Base-by-base conservation (phyloP, 2,888 invertebrate genomes). In the Saturnia japonica region DNA sequence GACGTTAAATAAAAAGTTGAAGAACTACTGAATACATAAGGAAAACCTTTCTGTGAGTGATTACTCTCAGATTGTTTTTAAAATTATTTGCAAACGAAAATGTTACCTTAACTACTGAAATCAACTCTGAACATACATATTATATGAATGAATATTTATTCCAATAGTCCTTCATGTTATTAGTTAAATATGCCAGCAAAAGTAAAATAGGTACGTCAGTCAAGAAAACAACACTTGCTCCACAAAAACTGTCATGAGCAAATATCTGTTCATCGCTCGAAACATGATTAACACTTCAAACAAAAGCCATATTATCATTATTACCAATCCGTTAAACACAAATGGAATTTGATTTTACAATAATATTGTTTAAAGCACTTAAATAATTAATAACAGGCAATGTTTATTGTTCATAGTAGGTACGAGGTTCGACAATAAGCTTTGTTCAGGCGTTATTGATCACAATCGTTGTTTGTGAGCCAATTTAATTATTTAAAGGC, bases 401-500 rank as follows among this genome's bases (percentile, higher is more conserved):
- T 64, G 64, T 64, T n/a, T 40, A 64, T 64, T 64, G 40, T 64
- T 60, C 22, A 64, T 64, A 64, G 40, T n/a, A n/a, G n/a, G n/a
- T 8, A 64, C 19, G 40, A 34, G 64, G 19, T 34, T 64, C n/a
- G 40, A 40, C 62, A 0, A 60, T 40, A 40, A n/a, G 64, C 64
- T 40, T 64, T 64, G 64, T 64, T 64, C 64, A 40, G 0, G 8
- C 64, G n/a, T 64, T 64, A 64, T 64, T 19, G 64, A 64, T 64
- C 64, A 40, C 16, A 19, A 16, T 40, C 40, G n/a, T 64, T 64
- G 64, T 64, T 64, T 64, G 64, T 40, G 64, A 64, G n/a, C 40
- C 64, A 64, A 64, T 64, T 64, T 64, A 64, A 64, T 64, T 64
- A 64, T 64, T 64, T 19, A 64, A 40, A 64, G 40, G 64, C 64